phyloP scores from a whole-genome alignment of 2,888 invertebrate genomes.

The Leptopilina myrica region DNA sequence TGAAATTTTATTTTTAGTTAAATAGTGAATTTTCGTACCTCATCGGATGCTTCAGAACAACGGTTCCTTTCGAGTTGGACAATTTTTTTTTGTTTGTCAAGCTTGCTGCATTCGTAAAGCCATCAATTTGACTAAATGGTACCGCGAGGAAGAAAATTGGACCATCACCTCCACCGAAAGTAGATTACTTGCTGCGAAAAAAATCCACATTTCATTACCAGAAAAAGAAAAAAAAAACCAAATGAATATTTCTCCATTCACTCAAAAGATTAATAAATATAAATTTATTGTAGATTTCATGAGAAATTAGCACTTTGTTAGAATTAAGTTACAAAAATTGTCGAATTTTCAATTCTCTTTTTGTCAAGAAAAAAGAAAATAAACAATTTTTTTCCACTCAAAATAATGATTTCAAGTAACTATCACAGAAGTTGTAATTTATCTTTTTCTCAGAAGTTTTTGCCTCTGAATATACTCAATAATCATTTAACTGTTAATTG shows the following conservation, averaged over 20 bases:
- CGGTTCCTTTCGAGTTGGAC: slow-evolving; percentile 47
- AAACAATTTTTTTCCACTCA: no score
- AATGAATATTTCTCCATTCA: neutral
- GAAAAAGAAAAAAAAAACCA: neutral
- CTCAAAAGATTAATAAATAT: neutral
- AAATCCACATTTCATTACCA: slow-evolving; percentile 14
- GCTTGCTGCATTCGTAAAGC: slow-evolving; percentile 59
- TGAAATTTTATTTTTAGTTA: neutral
- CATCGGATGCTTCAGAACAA: slow-evolving; percentile 55
- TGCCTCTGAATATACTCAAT: neutral
- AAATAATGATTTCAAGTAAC: neutral
- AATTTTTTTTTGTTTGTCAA: slow-evolving; percentile 43
- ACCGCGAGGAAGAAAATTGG: slow-evolving; percentile 59
- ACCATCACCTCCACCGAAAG: slow-evolving; percentile 71
- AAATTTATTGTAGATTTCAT: no score
- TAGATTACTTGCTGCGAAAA: slow-evolving; percentile 68
- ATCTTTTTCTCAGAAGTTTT: neutral
- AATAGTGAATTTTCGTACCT: slow-evolving; percentile 52
- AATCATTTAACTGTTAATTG: neutral
- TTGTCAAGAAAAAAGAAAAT: neutral
- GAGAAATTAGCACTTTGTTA: no score
- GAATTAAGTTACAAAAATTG: no score
- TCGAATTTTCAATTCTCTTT: no score
- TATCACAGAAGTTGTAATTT: slow-evolving; percentile 7
- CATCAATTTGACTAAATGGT: slow-evolving; percentile 58